Conservation (phyloP, 2,888 invertebrate genomes). For the Tiliacea citrago region DNA sequence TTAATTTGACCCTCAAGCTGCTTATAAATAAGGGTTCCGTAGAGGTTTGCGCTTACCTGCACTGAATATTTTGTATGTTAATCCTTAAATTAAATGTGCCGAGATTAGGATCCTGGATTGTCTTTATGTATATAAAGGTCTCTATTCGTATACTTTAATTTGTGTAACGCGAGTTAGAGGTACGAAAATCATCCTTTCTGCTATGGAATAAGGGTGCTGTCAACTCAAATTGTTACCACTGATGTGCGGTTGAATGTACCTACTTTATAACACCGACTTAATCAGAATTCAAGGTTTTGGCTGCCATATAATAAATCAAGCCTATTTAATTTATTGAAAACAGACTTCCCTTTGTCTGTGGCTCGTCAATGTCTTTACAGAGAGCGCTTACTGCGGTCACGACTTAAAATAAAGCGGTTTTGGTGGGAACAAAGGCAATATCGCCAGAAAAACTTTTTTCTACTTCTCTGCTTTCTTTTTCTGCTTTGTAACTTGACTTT, state of each 20-base stretch:
- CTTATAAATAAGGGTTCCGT: conserved; percentile 55
- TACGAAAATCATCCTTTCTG: background rate
- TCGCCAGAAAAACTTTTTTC: background rate
- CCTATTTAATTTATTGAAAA: conserved; percentile 17
- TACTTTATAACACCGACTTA: background rate
- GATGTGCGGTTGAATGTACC: background rate
- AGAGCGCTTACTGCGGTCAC: conserved; percentile 6
- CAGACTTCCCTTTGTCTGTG: conserved; percentile 22
- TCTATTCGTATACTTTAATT: background rate
- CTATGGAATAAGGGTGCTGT: background rate
- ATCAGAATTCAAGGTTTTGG: conserved; percentile 18
- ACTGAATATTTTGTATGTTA: conserved; percentile 26
- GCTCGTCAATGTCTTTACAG: conserved; percentile 27
- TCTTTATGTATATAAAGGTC: conserved; percentile 8
- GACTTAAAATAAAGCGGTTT: conserved; percentile 8
- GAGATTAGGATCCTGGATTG: conserved; percentile 22
- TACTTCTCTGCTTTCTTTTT: background rate
- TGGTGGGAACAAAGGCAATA: background rate
- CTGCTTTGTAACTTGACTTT: background rate
- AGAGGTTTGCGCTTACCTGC: conserved; percentile 15
- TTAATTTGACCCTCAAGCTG: conserved; percentile 59
- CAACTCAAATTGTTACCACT: background rate
- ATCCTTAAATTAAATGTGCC: conserved; percentile 39
- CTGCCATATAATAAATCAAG: conserved; percentile 16
- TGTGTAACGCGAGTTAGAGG: background rate